phyloP scores from a whole-genome alignment of 2,888 invertebrate genomes.

The Herminia tarsipennalis region DNA sequence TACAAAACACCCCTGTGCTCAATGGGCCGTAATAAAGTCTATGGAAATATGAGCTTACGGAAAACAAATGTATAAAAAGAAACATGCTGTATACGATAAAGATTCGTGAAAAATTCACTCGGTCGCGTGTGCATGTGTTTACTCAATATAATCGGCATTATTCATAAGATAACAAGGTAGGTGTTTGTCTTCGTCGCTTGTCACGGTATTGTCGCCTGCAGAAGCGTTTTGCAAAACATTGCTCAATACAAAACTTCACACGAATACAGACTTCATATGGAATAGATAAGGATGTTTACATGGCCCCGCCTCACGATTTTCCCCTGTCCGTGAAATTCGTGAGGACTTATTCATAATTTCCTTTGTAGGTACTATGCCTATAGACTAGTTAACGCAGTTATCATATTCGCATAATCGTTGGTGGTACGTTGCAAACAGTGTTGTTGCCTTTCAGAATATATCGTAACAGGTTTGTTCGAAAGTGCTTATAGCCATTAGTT shows the following conservation, averaged over 20 bases:
- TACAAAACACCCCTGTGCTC: too few species aligned
- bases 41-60: too few species aligned
- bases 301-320: slow-evolving; percentile 46
- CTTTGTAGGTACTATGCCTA: slow-evolving; percentile 7
- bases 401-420: too few species aligned
- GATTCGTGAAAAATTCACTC: slow-evolving; percentile 78
- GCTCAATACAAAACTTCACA: slow-evolving; percentile 66
- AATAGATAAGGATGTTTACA: slow-evolving; percentile 61
- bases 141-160: slow-evolving; percentile 83
- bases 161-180: slow-evolving; percentile 81
- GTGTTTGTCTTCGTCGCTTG: slow-evolving; percentile 80
- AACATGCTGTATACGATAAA: slow-evolving; percentile 72
- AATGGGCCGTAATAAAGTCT: too few species aligned
- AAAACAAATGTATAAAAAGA: slow-evolving; percentile 20
- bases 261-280: slow-evolving; percentile 52
- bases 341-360: slow-evolving; percentile 32
- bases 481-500: too few species aligned
- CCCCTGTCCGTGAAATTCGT: slow-evolving; percentile 11
- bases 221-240: slow-evolving; percentile 80
- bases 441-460: too few species aligned
- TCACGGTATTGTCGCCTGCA: slow-evolving; percentile 76
- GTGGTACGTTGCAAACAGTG: too few species aligned
- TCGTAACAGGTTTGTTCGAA: too few species aligned
- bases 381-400: too few species aligned
- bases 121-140: slow-evolving; percentile 76